Conservation (phyloP, 2,113 vertebrate species). For the Saccopteryx bilineata region DNA sequence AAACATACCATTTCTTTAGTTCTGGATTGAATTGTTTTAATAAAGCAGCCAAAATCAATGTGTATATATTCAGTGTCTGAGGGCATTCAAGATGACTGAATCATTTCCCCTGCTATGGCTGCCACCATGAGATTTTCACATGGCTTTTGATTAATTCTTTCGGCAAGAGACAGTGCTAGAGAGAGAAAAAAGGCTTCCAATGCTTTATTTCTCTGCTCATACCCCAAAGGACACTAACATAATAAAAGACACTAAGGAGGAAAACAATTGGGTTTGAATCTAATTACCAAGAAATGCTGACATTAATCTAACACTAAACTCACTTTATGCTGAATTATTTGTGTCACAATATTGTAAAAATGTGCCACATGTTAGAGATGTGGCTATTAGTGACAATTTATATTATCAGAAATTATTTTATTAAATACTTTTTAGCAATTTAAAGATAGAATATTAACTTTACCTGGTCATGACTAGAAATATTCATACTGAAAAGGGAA, state of each 20-base stretch:
- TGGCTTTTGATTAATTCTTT: background rate
- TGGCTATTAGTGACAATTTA: background rate
- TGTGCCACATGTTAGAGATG: background rate
- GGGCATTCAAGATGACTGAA: background rate
- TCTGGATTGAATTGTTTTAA: slow-evolving; percentile 1
- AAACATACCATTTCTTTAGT: background rate
- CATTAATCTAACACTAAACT: background rate
- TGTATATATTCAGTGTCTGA: background rate
- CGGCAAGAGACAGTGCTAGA: background rate
- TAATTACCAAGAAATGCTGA: slow-evolving; percentile 35
- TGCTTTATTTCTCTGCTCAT: background rate
- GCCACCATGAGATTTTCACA: background rate
- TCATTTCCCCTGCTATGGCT: background rate
- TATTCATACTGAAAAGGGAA: background rate
- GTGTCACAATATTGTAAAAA: background rate
- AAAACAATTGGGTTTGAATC: background rate
- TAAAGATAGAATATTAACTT: background rate
- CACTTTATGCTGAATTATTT: background rate
- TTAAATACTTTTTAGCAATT: background rate
- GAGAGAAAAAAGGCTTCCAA: background rate
- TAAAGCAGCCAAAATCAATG: background rate
- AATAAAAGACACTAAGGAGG: background rate
- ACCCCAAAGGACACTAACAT: background rate
- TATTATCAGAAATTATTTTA: background rate
- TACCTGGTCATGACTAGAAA: background rate